Conservation (phyloP, 2,797 vertebrate species). For the Melanogrammus aeglefinus region DNA sequence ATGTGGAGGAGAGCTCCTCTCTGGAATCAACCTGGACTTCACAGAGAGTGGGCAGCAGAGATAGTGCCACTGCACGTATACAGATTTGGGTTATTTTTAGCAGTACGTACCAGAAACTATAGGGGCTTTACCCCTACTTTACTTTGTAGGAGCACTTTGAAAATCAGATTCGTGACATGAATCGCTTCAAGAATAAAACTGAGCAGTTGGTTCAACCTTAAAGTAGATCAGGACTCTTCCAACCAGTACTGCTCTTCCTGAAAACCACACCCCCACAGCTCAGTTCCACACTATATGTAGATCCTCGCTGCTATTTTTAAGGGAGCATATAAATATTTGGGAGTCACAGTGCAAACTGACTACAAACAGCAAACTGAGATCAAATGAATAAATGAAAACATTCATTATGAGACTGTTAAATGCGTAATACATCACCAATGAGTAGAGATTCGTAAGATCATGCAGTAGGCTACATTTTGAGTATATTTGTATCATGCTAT, state of each 20-base stretch:
- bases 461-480: neutral
- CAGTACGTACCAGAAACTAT: neutral
- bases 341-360: neutral
- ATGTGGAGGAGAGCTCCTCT: slow-evolving; percentile 75
- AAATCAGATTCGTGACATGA: neutral
- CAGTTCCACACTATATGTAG: slow-evolving; percentile 4
- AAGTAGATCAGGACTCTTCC: neutral
- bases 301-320: slow-evolving; percentile 24
- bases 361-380: neutral
- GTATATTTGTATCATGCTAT: neutral
- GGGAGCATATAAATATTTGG: slow-evolving; percentile 1
- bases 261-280: slow-evolving; percentile 33
- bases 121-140: neutral
- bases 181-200: neutral
- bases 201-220: neutral
- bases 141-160: neutral
- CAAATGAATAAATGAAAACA: neutral
- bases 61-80: slow-evolving; percentile 19
- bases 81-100: neutral
- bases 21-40: slow-evolving; percentile 72
- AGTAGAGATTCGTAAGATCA: neutral
- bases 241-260: slow-evolving; percentile 71
- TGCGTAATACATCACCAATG: neutral
- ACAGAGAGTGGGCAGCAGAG: slow-evolving; percentile 63
- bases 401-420: neutral